Base-by-base conservation (phyloP, 2,113 vertebrate species). In the Porphyrio hochstetteri region DNA sequence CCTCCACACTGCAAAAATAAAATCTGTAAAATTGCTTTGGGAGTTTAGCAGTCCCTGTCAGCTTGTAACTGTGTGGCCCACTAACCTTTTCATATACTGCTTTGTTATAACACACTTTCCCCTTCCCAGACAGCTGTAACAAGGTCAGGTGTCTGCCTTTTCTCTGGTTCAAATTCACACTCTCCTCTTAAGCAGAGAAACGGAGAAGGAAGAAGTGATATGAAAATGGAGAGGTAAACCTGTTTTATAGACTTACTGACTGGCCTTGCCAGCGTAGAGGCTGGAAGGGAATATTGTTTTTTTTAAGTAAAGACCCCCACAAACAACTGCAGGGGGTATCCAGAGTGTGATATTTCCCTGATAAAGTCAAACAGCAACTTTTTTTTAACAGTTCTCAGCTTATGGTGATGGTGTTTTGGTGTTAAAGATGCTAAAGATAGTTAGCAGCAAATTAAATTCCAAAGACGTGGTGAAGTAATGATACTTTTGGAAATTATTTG, bases 101-200 rank as follows among this genome's bases (percentile, higher is more conserved):
- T 33, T 36, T 61, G 29, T 48, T 82, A 1, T 42, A 64, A 35
- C 19, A 29, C 16, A 21, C 44, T 78, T 89, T 68, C 19, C 33
- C 29, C 38, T 79, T 88, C 48, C 13, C 85, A 70, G 79, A 31
- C 36, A 55, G 42, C 53, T 53, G 1, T 36, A 29, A 44, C 27
- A 56, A 69, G 38, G 44, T 80, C 50, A 88, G 67, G n/a, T 86
- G 28, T 77, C 85, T 91, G 52, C 42, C 84, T 82, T 95, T 89
- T 59, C 46, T 87, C 56, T 60, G 17, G 3, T 77, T 95, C 60
- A 44, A 38, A 79, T 69, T 88, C 29, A 56, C 7, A 25, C 38
- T 68, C 15, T 52, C 29, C 10, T 80, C 31, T 84, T 23, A 88
- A 69, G 11, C 29, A 68, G 65, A 56, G 52, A 78, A 91, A 46